Evolutionary conservation across 2,797 vertebrate species (phyloP), one percentile per base, ranked within the genome.

Genomic region (Sebastes iracundus): DNA sequence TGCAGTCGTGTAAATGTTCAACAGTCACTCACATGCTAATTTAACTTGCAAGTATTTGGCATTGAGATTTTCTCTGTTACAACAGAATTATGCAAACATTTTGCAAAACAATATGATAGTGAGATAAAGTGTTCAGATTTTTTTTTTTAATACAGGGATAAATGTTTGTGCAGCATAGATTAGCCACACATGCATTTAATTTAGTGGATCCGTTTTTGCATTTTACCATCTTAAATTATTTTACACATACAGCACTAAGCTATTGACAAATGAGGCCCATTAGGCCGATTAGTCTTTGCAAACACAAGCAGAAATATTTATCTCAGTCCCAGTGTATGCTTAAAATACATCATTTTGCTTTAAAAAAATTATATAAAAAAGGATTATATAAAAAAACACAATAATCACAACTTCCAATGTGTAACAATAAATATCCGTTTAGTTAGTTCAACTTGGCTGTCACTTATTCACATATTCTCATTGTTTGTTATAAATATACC

Each of bases 181-280:
- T 23, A 81, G 52, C 25, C 27, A 59, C 32, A 70, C 18, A 30
- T 30, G 13, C n/a, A 1, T 81, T 86, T 76, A 67, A 75, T 89
- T 64, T 62, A 84, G 59, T 80, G 33, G 42, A 75, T 81, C 46
- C 12, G 13, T 87, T 89, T 87, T 67, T 71, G 53, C 46, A 52
- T 61, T 55, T 82, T 59, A 28, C 32, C n/a, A 5, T 72, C 56
- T 73, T 86, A 77, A 38, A 80, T 65, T 70, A 30, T 84, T 91
- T 90, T 87, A 75, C 79, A 82, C 70, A 76, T 22, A 2, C 22
- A 55, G 28, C 5, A 22, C 53, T 61, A 58, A 76, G 72, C 77
- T 61, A 1, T 3, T 90, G 91, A 92, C 70, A 88, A 91, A 93
- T 82, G 87, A 79, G 83, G 55, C 74, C 80, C 84, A 85, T 93